phyloP scores from a whole-genome alignment of 2,797 vertebrate genomes.

The Melanotaenia trifasciata region DNA sequence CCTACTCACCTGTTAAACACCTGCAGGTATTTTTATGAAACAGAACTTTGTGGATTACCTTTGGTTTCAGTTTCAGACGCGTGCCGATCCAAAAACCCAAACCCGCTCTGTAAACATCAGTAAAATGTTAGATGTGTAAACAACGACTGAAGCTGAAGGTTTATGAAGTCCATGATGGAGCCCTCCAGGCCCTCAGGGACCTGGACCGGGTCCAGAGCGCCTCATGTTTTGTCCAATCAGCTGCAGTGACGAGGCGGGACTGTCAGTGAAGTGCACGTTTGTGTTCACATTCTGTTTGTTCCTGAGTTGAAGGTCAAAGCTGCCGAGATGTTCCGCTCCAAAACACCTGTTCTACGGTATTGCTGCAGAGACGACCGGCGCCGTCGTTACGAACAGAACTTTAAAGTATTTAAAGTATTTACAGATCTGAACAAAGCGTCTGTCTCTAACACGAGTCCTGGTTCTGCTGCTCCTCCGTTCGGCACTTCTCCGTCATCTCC shows the following conservation, averaged over 20 bases:
- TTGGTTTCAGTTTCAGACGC: too few species aligned
- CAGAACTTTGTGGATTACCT: background rate
- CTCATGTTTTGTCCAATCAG: background rate
- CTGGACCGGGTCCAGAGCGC: background rate
- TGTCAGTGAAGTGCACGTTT: background rate
- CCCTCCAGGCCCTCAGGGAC: background rate
- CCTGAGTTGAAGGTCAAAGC: slow-evolving; percentile 1
- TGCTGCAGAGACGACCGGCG: slow-evolving; percentile 92
- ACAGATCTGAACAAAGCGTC: slow-evolving; percentile 19
- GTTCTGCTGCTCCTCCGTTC: slow-evolving; percentile 90
- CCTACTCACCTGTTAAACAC: too few species aligned
- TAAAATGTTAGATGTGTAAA: background rate
- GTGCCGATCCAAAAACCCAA: background rate
- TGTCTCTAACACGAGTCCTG: slow-evolving; percentile 86
- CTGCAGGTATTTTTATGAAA: background rate
- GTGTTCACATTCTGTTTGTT: background rate
- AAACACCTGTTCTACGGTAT: slow-evolving; percentile 90
- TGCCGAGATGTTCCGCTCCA: slow-evolving; percentile 72
- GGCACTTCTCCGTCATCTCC: slow-evolving; percentile 98
- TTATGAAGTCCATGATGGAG: background rate
- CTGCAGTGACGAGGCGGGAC: background rate
- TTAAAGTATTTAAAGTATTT: slow-evolving; percentile 59
- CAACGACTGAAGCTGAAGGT: background rate
- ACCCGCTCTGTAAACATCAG: background rate
- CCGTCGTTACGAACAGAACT: slow-evolving; percentile 77